phyloP scores from a whole-genome alignment of 2,797 vertebrate genomes.

The Dromococcyx pavoninus region DNA sequence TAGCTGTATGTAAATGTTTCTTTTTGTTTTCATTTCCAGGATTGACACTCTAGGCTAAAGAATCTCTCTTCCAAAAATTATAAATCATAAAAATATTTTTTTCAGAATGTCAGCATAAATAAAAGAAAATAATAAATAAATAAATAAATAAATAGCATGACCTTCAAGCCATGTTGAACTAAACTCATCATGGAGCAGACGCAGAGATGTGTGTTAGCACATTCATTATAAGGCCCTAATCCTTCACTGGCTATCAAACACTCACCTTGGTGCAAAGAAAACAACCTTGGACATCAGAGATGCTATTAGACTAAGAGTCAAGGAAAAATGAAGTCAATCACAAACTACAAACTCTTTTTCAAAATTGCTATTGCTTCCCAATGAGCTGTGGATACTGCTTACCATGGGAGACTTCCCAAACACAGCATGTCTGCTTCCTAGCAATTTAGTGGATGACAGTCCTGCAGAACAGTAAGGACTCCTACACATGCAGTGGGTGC shows the following conservation, averaged over 20 bases:
- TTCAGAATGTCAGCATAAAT: background rate
- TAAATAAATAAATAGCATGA: background rate
- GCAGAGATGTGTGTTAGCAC: background rate
- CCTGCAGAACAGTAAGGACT: background rate
- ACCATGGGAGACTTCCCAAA: background rate
- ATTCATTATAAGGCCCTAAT: background rate
- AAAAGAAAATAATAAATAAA: background rate
- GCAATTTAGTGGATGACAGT: background rate
- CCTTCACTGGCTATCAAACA: background rate
- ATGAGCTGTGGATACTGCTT: background rate
- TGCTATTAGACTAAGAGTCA: background rate
- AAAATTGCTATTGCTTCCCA: background rate
- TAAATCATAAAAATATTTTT: background rate
- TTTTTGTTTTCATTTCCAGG: background rate
- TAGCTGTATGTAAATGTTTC: background rate
- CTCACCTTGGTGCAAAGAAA: background rate
- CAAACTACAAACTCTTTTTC: background rate
- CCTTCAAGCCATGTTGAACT: background rate
- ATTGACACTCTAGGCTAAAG: background rate
- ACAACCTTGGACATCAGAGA: background rate
- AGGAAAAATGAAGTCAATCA: background rate
- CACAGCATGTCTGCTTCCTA: background rate
- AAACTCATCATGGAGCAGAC: accelerated
- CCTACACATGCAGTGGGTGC: background rate
- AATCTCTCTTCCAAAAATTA: background rate